phyloP scores from a whole-genome alignment of 2,113 vertebrate species.

The Bubalus kerabau region DNA sequence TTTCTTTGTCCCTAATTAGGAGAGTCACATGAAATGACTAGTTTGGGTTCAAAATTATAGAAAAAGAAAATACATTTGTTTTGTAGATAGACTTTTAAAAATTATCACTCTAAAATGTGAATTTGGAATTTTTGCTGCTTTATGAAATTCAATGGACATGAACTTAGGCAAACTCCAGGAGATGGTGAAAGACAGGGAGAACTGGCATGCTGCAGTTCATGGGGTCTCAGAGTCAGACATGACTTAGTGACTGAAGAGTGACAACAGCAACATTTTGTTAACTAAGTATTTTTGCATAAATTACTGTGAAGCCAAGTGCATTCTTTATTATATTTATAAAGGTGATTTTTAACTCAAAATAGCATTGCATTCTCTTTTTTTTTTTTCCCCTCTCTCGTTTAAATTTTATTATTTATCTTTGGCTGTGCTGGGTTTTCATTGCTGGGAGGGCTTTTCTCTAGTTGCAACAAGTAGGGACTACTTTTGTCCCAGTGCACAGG shows the following conservation, averaged over 20 bases:
- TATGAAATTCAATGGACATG: not conserved
- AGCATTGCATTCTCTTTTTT: not conserved
- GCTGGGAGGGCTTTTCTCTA: not conserved
- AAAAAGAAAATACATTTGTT: not conserved
- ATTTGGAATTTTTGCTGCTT: slow-evolving; percentile 6
- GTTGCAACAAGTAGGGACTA: not conserved
- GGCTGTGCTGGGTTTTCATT: not conserved
- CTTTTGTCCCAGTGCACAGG: not conserved
- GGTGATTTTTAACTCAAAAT: not conserved
- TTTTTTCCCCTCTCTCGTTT: not conserved
- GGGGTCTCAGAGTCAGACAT: not conserved
- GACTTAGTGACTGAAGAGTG: not conserved
- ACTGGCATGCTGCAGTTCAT: not conserved
- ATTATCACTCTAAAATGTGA: not conserved
- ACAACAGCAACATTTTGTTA: not conserved
- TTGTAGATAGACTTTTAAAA: not conserved
- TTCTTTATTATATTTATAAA: slow-evolving; percentile 30
- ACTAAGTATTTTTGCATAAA: not conserved
- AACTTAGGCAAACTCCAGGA: not conserved
- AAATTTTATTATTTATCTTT: not conserved
- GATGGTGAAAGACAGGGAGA: not conserved
- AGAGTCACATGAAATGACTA: not conserved
- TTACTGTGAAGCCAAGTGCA: not conserved
- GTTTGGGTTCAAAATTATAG: not conserved
- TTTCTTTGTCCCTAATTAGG: not conserved